phyloP scores from a whole-genome alignment of 2,113 vertebrate genomes.

The Canis aureus region DNA sequence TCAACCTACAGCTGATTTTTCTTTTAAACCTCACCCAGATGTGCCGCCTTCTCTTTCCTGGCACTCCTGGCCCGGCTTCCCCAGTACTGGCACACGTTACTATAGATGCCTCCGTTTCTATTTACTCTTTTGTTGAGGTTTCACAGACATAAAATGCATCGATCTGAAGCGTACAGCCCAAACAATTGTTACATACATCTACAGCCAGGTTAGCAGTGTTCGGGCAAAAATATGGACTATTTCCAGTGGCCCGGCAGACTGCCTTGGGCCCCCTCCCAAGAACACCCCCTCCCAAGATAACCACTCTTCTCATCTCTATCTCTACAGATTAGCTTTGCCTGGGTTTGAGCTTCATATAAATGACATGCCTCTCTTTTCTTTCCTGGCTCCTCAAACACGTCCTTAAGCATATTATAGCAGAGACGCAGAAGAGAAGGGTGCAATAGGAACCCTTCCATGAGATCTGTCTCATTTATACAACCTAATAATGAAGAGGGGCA shows the following conservation, averaged over 20 bases:
- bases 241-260: not conserved
- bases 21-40: slow-evolving; percentile 43
- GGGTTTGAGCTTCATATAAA: slow-evolving; percentile 7
- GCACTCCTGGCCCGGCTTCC: not conserved
- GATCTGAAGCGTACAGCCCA: not conserved
- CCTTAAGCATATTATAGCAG: slow-evolving; percentile 14
- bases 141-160: not conserved
- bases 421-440: not conserved
- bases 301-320: not conserved
- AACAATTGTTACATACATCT: not conserved
- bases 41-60: not conserved
- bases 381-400: not conserved
- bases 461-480: not conserved
- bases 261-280: not conserved
- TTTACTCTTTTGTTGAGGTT: not conserved
- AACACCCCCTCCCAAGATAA: not conserved
- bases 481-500: not conserved
- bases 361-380: not conserved
- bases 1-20: not conserved
- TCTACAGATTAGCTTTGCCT: not conserved
- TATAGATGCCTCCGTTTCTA: slow-evolving; percentile 1
- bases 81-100: not conserved
- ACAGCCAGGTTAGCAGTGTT: not conserved
- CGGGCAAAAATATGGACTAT: not conserved
- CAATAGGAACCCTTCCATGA: not conserved